Conservation (phyloP, 2,113 vertebrate genomes). For the Ammodytes marinus region DNA sequence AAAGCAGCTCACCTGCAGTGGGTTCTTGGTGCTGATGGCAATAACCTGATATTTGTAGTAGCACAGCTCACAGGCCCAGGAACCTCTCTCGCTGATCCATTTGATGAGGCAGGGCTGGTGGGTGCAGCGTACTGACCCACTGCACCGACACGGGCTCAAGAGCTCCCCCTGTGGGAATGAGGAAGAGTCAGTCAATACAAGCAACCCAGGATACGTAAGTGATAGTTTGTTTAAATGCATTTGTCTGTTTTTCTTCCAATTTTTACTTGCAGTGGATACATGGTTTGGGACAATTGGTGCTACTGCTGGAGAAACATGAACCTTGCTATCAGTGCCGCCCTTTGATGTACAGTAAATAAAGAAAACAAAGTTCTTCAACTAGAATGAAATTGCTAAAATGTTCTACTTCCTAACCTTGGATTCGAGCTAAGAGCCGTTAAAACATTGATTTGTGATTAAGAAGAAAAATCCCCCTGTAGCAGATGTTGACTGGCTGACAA, state of each 20-base stretch:
- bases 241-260: background rate
- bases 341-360: background rate
- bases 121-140: slow-evolving; percentile 96
- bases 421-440: background rate
- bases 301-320: background rate
- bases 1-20: slow-evolving; percentile 92
- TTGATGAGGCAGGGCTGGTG: slow-evolving; percentile 99
- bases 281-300: background rate
- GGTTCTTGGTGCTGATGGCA: slow-evolving; percentile 99
- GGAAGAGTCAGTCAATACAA: slow-evolving; percentile 6
- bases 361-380: background rate
- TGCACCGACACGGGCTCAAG: slow-evolving; percentile 96
- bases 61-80: slow-evolving; percentile 99
- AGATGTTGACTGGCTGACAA: background rate
- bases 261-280: background rate
- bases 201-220: background rate
- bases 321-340: background rate
- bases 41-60: slow-evolving; percentile 99
- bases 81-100: slow-evolving; percentile 98
- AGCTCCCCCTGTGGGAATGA: slow-evolving; percentile 91
- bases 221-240: background rate
- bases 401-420: background rate
- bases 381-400: background rate
- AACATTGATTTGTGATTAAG: slow-evolving; percentile 16
- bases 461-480: slow-evolving; percentile 21